These are phyloP conservation scores for Eulithis testata DNA, from an alignment of 2,888 invertebrate genomes.

Conservation along the genomic window DNA sequence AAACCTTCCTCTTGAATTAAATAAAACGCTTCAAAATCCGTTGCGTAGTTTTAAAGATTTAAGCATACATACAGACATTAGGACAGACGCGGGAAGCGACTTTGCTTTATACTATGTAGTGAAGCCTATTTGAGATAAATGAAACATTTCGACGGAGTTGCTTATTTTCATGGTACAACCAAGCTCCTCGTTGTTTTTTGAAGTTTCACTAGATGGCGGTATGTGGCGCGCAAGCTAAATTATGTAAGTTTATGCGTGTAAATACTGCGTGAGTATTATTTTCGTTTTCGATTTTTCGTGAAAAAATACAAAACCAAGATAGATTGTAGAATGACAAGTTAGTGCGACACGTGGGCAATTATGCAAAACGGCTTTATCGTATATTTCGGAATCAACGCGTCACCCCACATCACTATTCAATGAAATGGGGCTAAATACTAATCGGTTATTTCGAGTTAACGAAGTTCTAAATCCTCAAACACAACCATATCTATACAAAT, in stretches of 20 bases:
- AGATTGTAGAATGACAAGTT: conserved; percentile 81
- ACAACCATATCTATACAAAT: conserved; percentile 11
- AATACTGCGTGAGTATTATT: too few species aligned
- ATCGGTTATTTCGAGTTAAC: conserved; percentile 76
- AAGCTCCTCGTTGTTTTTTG: conserved; percentile 51
- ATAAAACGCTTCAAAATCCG: too few species aligned
- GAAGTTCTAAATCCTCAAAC: conserved; percentile 45
- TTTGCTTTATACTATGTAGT: too few species aligned
- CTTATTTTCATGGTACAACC: conserved; percentile 9
- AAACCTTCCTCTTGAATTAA: too few species aligned
- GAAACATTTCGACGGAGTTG: background rate
- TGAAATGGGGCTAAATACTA: conserved; percentile 74
- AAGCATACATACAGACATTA: too few species aligned
- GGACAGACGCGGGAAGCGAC: too few species aligned
- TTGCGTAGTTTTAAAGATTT: too few species aligned
- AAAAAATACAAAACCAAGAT: conserved; percentile 57
- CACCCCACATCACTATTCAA: conserved; percentile 80
- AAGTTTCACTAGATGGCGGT: conserved; percentile 69
- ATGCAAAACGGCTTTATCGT: conserved; percentile 80
- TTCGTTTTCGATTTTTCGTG: too few species aligned
- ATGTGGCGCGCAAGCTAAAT: conserved; percentile 41
- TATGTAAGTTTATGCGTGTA: too few species aligned
- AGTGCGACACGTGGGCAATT: conserved; percentile 74
- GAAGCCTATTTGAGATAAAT: too few species aligned
- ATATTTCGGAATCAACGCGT: conserved; percentile 78